Conservation (phyloP, 1,140 invertebrate genomes). For the Chironomus tepperi region DNA sequence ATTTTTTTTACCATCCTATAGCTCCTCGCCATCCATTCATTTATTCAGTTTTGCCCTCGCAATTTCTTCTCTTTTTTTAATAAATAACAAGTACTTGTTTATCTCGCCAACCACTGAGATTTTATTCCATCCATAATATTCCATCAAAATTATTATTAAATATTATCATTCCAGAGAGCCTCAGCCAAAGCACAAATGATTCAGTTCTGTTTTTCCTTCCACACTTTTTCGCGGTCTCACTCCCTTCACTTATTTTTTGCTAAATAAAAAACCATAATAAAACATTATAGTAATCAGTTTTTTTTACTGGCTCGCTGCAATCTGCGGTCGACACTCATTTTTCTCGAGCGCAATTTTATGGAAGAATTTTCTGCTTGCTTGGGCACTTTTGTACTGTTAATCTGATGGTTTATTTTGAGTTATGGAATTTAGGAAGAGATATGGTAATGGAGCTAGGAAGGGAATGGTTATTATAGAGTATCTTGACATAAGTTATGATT, state of each 20-base stretch:
- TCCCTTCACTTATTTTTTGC: background rate
- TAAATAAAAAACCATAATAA: background rate
- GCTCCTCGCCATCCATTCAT: background rate
- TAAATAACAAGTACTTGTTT: constrained; percentile 7
- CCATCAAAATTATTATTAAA: background rate
- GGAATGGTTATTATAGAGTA: no score
- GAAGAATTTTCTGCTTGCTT: no score
- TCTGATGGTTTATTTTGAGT: no score
- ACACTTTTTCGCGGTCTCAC: background rate
- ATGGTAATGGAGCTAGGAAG: no score
- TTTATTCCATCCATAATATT: background rate
- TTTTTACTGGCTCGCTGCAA: background rate
- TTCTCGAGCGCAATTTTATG: no score
- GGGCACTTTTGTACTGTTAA: no score
- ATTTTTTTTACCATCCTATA: background rate
- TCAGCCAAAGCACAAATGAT: background rate
- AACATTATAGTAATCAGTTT: constrained; percentile 15
- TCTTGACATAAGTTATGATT: no score
- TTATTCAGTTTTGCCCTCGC: background rate
- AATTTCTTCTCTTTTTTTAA: background rate
- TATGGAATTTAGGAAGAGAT: no score
- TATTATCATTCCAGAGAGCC: background rate
- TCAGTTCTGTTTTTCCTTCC: no score
- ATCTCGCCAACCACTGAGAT: background rate
- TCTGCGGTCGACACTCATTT: background rate